These are phyloP conservation scores for Montipora capitata DNA, from an alignment of 92 coral and sea anemone genomes.

Conservation along the genomic window DNA sequence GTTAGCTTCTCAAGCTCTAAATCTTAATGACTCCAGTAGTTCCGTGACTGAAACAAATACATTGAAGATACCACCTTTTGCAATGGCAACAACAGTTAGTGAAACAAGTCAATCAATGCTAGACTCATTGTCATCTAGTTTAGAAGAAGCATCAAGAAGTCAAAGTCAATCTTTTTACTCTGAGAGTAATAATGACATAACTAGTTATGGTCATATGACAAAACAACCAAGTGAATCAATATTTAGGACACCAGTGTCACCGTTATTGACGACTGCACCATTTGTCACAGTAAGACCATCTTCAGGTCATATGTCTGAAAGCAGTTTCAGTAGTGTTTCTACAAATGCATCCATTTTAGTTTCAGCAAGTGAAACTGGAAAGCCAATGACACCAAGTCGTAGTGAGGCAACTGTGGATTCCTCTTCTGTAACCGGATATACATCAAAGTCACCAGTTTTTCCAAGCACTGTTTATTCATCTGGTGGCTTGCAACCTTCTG, in stretches of 20 bases:
- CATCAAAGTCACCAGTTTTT: neutral
- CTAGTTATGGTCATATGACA: neutral
- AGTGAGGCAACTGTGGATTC: neutral
- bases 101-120: neutral
- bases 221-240: constrained; percentile 16
- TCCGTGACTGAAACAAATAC: neutral
- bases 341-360: neutral
- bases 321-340: neutral
- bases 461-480: neutral
- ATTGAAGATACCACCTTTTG: neutral
- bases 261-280: neutral
- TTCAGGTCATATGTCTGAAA: neutral
- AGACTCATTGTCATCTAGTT: neutral
- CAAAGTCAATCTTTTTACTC: constrained; percentile 4
- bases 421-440: neutral
- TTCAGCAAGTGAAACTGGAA: neutral
- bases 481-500: neutral
- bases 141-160: neutral
- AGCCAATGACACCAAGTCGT: neutral
- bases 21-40: constrained; percentile 1
- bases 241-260: neutral
- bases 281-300: neutral
- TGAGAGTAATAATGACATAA: neutral
- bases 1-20: neutral
- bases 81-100: neutral